phyloP scores from a whole-genome alignment of 1,140 invertebrate genomes.

The Aphelinus certus region DNA sequence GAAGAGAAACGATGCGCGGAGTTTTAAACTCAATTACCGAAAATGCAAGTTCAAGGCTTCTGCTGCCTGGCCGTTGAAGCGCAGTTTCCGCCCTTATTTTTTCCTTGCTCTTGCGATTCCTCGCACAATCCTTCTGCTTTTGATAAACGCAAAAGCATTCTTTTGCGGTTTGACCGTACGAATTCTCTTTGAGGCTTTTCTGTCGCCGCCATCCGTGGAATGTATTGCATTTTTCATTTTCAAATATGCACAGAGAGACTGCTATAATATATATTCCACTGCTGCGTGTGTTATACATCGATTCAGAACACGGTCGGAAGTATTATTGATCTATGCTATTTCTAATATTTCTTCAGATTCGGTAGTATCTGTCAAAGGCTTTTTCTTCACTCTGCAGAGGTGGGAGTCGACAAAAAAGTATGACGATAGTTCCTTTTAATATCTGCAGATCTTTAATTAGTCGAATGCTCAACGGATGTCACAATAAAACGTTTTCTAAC shows the following conservation, averaged over 20 bases:
- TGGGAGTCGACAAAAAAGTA: too few relatives aligned
- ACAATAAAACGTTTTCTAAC: conserved; percentile 20
- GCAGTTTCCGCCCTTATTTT: conserved; percentile 15
- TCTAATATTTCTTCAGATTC: too few relatives aligned
- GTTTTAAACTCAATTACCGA: conserved; percentile 37
- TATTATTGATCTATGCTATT: too few relatives aligned
- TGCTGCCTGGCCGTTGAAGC: conserved; percentile 10
- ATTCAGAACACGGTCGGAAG: too few relatives aligned
- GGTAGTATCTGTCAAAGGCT: too few relatives aligned
- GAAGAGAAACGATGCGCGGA: conserved; percentile 23
- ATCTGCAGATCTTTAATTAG: conserved; percentile 30
- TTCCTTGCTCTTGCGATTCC: background rate
- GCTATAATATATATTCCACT: too few relatives aligned
- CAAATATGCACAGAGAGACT: too few relatives aligned
- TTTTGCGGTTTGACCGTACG: conserved; percentile 12
- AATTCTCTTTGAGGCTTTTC: conserved; percentile 28
- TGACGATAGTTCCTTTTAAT: background rate
- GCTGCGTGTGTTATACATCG: too few relatives aligned
- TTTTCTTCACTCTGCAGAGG: too few relatives aligned
- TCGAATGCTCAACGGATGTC: conserved; percentile 13
- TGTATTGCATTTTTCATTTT: conserved; percentile 1
- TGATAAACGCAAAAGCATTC: conserved; percentile 2
- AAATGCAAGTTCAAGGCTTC: conserved; percentile 39
- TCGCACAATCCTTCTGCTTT: too few relatives aligned
- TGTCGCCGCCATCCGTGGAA: background rate